Evolutionary conservation across 2,113 vertebrate species (phyloP), one percentile per base, ranked within the genome.

Genomic region (Oryzias woworae): DNA sequence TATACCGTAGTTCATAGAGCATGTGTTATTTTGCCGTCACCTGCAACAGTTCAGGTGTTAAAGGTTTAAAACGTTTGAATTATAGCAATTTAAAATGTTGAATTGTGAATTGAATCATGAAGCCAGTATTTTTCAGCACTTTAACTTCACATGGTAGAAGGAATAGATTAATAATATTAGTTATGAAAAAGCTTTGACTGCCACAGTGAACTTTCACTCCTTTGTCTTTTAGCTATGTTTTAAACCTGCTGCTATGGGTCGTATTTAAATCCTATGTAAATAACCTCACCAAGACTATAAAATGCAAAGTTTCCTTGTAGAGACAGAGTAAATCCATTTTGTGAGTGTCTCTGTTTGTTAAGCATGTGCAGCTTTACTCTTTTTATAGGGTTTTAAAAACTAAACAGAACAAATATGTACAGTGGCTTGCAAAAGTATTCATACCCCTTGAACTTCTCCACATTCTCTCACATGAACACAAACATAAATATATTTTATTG

Each of bases 161-260:
- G 36, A 71, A 65, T 53, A 80, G 67, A 90, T 90, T 84, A 85
- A 63, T 62, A 44, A 60, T 78, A 86, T 86, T 81, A 85, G 44
- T 73, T 66, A 82, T 80, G 70, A 85, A 88, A 89, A 86, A 82
- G 59, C 62, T 81, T 78, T 84, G 89, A 88, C 85, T 82, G 57
- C 47, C 6, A 53, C 79, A 71, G 82, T 87, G 68, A 86, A 78
- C 78, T 82, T 72, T 77, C 45, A 52, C 76, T 65, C 51, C 4
- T 16, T 44, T 71, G 82, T 57, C 70, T 52, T 51, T 71, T 71
- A 68, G 69, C 80, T 83, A 88, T 82, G 90, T 62, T 66, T 66
- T 36, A 78, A 28, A 61, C 55, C 58, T 81, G 65, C 87, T 73
- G 76, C 67, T 77, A 69, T 81, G 70, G 58, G 1, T 36, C 58